These are phyloP conservation scores for Dolichomitus sp. DNA, from an alignment of 2,888 invertebrate genomes.

Conservation along the genomic window DNA sequence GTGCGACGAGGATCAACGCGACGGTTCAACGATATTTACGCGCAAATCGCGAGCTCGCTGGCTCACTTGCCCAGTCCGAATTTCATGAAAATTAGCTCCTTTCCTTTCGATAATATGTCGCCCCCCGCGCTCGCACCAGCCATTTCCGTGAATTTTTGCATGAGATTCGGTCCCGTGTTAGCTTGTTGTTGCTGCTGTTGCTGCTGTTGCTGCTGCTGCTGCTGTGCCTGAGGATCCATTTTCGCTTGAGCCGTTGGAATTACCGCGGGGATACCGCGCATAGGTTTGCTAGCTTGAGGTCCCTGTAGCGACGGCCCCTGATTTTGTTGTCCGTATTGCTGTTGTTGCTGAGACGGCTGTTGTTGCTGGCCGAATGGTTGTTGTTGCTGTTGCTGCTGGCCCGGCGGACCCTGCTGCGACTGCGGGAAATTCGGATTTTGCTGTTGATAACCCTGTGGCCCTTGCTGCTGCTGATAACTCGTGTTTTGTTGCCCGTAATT, in stretches of 20 bases:
- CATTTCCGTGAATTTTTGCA: constrained; percentile 96
- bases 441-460: constrained; percentile 75
- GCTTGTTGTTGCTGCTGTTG: constrained; percentile 85
- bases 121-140: constrained; percentile 93
- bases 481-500: constrained; percentile 78
- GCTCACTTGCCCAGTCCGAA: constrained; percentile 92
- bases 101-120: constrained; percentile 96
- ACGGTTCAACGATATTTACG: constrained; percentile 11
- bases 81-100: constrained; percentile 97
- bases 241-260: constrained; percentile 85
- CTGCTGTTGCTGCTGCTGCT: constrained; percentile 85
- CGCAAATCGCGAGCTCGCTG: constrained; percentile 37
- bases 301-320: constrained; percentile 79
- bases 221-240: constrained; percentile 80
- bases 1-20: constrained; percentile 8
- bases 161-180: constrained; percentile 91
- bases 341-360: constrained; percentile 82
- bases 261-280: constrained; percentile 87
- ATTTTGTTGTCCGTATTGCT: constrained; percentile 79
- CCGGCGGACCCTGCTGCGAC: constrained; percentile 76
- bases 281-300: constrained; percentile 79
- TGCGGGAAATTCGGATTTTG: constrained; percentile 73
- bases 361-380: constrained; percentile 78
- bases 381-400: constrained; percentile 80
- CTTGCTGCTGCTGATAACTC: constrained; percentile 72